These are phyloP conservation scores for Corvus hawaiiensis DNA, from an alignment of 2,113 vertebrate genomes.

Conservation along the genomic window DNA sequence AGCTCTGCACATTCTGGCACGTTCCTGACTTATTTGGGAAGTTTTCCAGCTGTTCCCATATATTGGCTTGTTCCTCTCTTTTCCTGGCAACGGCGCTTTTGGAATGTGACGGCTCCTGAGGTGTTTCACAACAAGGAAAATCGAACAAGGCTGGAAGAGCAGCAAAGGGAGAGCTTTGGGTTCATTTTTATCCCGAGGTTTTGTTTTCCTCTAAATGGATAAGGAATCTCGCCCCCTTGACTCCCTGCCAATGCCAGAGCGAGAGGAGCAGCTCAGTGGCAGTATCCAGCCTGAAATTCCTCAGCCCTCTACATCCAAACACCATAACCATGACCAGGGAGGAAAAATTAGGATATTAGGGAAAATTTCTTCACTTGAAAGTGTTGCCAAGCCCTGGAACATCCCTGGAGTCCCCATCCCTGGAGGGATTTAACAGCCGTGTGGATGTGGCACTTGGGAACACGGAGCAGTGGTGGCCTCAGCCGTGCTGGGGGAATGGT, in stretches of 20 bases:
- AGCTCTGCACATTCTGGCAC: neutral
- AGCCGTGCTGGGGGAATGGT: neutral
- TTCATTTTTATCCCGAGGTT: neutral
- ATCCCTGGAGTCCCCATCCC: neutral
- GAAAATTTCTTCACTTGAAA: neutral
- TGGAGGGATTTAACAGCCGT: neutral
- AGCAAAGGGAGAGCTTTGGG: neutral
- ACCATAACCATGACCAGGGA: accelerated
- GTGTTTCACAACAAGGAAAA: neutral
- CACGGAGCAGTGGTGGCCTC: neutral
- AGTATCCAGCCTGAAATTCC: neutral
- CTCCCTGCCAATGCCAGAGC: accelerated
- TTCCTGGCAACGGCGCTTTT: neutral
- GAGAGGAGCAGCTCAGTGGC: neutral
- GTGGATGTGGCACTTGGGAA: neutral
- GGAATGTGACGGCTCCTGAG: neutral
- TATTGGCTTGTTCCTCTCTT: neutral
- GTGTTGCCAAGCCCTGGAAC: neutral
- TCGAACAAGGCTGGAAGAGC: neutral
- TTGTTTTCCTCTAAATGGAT: neutral
- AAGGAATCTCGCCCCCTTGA: neutral
- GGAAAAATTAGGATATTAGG: neutral
- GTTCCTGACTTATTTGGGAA: neutral
- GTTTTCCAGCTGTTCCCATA: neutral
- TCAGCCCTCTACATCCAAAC: neutral